Conservation (phyloP, 1,140 invertebrate species). For the Chironomus tepperi region DNA sequence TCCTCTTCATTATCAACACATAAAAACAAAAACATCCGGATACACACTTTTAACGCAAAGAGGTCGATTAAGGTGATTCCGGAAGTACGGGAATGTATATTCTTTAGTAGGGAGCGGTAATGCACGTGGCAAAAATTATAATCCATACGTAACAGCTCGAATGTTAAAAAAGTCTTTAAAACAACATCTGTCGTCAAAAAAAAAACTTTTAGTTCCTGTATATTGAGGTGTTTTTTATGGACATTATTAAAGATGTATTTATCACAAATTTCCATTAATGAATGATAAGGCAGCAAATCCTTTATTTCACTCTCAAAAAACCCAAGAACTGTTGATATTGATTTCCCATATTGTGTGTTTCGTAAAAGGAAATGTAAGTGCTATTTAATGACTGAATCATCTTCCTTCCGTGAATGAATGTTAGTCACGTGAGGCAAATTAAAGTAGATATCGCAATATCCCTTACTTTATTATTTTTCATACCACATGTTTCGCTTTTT, state of each 20-base stretch:
- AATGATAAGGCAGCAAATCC: background rate
- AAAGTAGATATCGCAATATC: background rate
- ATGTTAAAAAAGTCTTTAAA: background rate
- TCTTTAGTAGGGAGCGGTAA: background rate
- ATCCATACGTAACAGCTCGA: background rate
- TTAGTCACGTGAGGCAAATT: conserved; percentile 19
- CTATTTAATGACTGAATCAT: conserved; percentile 1
- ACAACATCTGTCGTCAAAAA: background rate
- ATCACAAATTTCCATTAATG: no score
- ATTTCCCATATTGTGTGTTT: background rate
- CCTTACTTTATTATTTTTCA: background rate
- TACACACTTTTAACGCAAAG: background rate
- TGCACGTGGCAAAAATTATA: conserved; percentile 21
- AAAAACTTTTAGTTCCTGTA: no score
- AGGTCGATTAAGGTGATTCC: conserved; percentile 5
- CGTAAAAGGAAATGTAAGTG: background rate
- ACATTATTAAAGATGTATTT: no score
- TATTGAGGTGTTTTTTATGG: no score
- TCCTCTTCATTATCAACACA: no score
- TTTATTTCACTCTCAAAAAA: background rate
- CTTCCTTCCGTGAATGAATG: conserved; percentile 6
- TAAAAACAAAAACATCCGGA: background rate
- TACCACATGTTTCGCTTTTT: background rate
- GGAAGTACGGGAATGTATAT: background rate
- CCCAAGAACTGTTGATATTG: background rate